Evolutionary conservation across 2,888 invertebrate species (phyloP), one percentile per base, ranked within the genome.

Genomic region (Eledona agricola): DNA sequence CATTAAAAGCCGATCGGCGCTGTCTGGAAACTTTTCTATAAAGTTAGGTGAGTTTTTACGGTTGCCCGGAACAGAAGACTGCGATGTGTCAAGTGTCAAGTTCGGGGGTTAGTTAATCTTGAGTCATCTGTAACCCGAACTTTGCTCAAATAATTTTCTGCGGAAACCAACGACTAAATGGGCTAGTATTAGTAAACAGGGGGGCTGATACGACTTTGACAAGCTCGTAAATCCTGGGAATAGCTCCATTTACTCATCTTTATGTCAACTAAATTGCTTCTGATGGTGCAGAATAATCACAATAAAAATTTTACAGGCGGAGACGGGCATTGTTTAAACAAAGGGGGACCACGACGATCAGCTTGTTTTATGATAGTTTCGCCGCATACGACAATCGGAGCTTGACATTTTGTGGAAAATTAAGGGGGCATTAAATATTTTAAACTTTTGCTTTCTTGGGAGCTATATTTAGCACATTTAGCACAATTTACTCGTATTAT

Each of bases 201-300:
- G 19, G 13, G 22, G 23, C 15, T 25, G 9, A 2, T 20, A 19
- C 6, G 9, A 19, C 10, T n/a, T 6, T 37, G 13, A 22, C 12
- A 15, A 4, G 1, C 11, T 2, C 15, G 15, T 35, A 38, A 38
- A 38, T 38, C 13, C 15, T 3, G 26, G 25, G 4, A 32, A 25
- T 7, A 15, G 15, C 4, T 4, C 12, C 3, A 16, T 35, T 35
- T 35, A 22, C 12, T 20, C 22, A 12, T 38, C 26, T 38, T 23
- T 23, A 22, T 16, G 9, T 22, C 23, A n/a, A 2, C 11, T 9
- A 37, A 37, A 38, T 25, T 38, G 38, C 9, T 38, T 38, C 3
- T 25, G 38, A 38, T 38, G 9, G 38, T 25, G 16, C 7, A 15
- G 9, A 13, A 38, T 38, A 25, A 38, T 38, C 23, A 38, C 25